Evolutionary conservation across 2,888 invertebrate species (phyloP).

Genomic region (Amorpha juglandis): DNA sequence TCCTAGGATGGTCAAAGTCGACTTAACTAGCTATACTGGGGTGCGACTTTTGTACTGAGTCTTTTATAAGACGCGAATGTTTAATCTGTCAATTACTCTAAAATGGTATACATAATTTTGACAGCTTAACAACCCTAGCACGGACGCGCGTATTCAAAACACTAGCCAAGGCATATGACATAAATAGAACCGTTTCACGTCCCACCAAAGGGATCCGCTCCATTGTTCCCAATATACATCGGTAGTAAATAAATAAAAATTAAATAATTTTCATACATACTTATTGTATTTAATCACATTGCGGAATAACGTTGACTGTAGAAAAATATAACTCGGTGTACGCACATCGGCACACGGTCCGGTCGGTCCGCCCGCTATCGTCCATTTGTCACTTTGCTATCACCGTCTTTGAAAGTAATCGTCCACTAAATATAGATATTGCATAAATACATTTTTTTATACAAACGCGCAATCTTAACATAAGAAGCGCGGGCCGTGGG

Average conservation of each 20-base stretch:
- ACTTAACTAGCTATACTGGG: slow-evolving; percentile 17
- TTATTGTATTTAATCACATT: slow-evolving; percentile 68
- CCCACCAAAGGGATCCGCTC: slow-evolving; percentile 52
- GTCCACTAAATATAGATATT: slow-evolving; percentile 53
- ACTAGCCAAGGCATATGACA: slow-evolving; percentile 13
- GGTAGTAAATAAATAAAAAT: slow-evolving; percentile 72
- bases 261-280: slow-evolving; percentile 62
- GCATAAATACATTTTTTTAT: slow-evolving; percentile 58
- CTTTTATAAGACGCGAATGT: slow-evolving; percentile 9
- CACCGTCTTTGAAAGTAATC: slow-evolving; percentile 52
- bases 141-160: slow-evolving; percentile 23
- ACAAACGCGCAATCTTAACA: slow-evolving; percentile 60
- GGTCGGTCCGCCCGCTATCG: slow-evolving; percentile 30
- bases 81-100: slow-evolving; percentile 26
- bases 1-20: neutral
- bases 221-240: slow-evolving; percentile 53
- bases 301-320: slow-evolving; percentile 61
- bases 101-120: slow-evolving; percentile 32
- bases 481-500: slow-evolving; percentile 53
- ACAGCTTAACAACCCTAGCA: slow-evolving; percentile 28
- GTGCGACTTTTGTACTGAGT: slow-evolving; percentile 13
- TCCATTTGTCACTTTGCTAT: slow-evolving; percentile 71
- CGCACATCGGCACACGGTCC: slow-evolving; percentile 25
- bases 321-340: slow-evolving; percentile 60
- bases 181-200: slow-evolving; percentile 11